Conservation (phyloP, 92 coral and sea anemone species). For the Phenganax stokvisi region DNA sequence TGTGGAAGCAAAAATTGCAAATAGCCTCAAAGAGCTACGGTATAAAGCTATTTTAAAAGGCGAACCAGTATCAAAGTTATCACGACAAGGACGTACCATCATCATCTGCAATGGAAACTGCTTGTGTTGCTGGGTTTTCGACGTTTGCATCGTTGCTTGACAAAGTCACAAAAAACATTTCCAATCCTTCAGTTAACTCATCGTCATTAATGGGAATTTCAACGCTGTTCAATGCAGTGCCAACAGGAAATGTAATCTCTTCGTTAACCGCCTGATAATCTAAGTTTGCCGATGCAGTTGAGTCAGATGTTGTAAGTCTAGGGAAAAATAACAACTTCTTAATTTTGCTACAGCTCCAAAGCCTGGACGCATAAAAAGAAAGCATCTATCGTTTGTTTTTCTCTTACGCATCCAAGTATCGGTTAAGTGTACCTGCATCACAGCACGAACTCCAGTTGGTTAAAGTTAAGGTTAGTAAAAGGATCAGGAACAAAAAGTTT, state of each 20-base stretch:
- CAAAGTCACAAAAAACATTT: conserved; percentile 38
- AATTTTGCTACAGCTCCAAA: neutral
- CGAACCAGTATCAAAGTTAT: too few relatives aligned
- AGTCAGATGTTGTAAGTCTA: conserved; percentile 12
- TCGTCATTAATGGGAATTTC: conserved; percentile 36
- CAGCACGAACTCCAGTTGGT: too few relatives aligned
- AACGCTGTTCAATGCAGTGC: neutral
- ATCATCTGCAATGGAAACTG: conserved; percentile 38
- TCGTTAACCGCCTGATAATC: conserved; percentile 19
- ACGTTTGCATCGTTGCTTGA: conserved; percentile 41
- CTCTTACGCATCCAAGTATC: too few relatives aligned
- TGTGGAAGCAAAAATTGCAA: too few relatives aligned
- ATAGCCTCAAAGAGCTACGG: too few relatives aligned
- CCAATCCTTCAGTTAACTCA: conserved; percentile 33
- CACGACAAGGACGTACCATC: conserved; percentile 40
- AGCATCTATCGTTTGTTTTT: too few relatives aligned
- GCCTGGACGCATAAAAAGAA: too few relatives aligned
- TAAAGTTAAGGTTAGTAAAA: too few relatives aligned
- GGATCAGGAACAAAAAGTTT: too few relatives aligned
- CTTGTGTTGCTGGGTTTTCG: conserved; percentile 15
- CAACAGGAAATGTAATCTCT: conserved; percentile 15
- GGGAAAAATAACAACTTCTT: neutral
- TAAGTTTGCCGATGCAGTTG: conserved; percentile 5
- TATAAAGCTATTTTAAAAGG: too few relatives aligned
- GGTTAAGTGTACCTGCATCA: too few relatives aligned